Evolutionary conservation across 2,113 vertebrate species (phyloP).

Genomic region (Sorex fumeus): DNA sequence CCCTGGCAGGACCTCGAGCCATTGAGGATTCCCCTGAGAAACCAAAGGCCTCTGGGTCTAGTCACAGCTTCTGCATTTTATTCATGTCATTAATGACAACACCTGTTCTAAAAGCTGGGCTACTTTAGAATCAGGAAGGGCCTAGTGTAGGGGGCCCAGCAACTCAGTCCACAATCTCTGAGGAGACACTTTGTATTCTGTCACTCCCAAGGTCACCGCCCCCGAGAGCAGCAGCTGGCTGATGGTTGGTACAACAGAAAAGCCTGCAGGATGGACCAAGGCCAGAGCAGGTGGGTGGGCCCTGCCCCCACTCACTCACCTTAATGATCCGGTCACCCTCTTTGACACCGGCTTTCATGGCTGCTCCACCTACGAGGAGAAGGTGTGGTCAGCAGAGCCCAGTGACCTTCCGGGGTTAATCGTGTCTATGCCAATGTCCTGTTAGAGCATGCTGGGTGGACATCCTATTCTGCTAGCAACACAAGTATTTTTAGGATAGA

Average conservation of each 20-base stretch:
- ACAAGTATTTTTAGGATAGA: not conserved
- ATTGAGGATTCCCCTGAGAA: not conserved
- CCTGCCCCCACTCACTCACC: constrained; percentile 85
- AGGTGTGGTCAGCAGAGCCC: constrained; percentile 57
- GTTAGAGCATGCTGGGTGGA: not conserved
- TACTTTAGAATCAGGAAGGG: not conserved
- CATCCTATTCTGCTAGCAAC: not conserved
- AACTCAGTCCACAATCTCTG: not conserved
- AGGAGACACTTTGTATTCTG: not conserved
- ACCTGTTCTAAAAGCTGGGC: not conserved
- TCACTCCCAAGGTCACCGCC: not conserved
- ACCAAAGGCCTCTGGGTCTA: not conserved
- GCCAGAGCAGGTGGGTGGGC: not conserved
- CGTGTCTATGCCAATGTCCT: not conserved
- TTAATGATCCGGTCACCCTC: constrained; percentile 98
- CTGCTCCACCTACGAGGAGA: constrained; percentile 92
- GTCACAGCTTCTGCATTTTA: not conserved
- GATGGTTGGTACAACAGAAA: not conserved
- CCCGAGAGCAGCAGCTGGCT: not conserved
- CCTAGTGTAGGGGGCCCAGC: not conserved
- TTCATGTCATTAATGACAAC: not conserved
- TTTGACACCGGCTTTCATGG: constrained; percentile 96
- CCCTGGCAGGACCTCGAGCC: not conserved
- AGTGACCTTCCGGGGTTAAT: not conserved
- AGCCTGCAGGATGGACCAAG: not conserved